Conservation (phyloP, 2,888 invertebrate species). For the Drosophila prostipennis region DNA sequence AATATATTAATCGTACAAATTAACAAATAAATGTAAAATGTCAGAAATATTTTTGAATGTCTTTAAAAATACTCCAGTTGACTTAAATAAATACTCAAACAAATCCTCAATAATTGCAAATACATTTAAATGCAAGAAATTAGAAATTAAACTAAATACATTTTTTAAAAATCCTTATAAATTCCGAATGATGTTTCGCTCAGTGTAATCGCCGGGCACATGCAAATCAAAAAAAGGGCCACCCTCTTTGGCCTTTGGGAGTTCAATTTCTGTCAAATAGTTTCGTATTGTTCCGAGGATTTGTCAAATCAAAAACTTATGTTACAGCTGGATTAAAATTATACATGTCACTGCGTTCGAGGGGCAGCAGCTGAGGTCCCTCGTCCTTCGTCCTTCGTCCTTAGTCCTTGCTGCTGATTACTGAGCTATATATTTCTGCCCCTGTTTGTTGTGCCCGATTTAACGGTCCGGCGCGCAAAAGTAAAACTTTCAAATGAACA, state of each 20-base stretch:
- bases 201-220: slow-evolving; percentile 49
- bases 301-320: slow-evolving; percentile 82
- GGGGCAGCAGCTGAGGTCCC: slow-evolving; percentile 29
- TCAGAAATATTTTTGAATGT: too few relatives aligned
- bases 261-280: slow-evolving; percentile 79
- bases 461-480: slow-evolving; percentile 82
- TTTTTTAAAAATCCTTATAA: too few relatives aligned
- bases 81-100: too few relatives aligned
- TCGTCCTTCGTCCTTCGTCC: slow-evolving; percentile 25
- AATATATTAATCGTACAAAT: too few relatives aligned
- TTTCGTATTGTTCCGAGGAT: slow-evolving; percentile 65
- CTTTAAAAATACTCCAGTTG: too few relatives aligned
- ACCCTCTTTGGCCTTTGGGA: slow-evolving; percentile 30
- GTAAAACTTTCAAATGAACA: slow-evolving; percentile 83
- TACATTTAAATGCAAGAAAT: too few relatives aligned
- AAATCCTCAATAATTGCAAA: too few relatives aligned
- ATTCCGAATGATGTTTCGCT: background rate
- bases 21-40: too few relatives aligned
- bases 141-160: too few relatives aligned
- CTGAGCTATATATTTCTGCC: slow-evolving; percentile 18
- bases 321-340: slow-evolving; percentile 83
- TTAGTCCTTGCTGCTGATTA: slow-evolving; percentile 13
- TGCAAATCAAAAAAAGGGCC: slow-evolving; percentile 60
- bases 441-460: slow-evolving; percentile 78
- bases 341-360: slow-evolving; percentile 70